Evolutionary conservation across 2,888 invertebrate genomes (phyloP), one percentile per base, ranked within the genome.

Genomic region (Hirtodrosophila trivittata): DNA sequence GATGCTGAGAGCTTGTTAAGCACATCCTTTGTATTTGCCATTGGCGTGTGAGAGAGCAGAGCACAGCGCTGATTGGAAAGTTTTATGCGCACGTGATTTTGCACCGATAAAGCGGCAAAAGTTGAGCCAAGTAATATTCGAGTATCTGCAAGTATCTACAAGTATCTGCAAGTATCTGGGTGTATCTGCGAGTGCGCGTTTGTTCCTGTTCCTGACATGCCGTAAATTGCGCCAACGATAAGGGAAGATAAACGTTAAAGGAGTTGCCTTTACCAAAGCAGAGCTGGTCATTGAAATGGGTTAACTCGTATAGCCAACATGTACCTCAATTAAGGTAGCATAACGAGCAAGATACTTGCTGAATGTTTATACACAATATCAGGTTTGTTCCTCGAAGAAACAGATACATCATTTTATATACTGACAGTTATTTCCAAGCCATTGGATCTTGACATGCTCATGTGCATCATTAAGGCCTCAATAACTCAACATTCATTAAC

Each of bases 81-180:
- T 84, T 81, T 81, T 81, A 77, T 84, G 81, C 77, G 84, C 84
- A 81, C 81, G 81, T 81, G 81, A 81, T 81, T 81, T 69, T 75
- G 52, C 68, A 70, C 52, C 66, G 74, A 80, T 78, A 77, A 76
- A 66, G 50, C 28, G 46, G 77, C 58, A 46, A 64, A 64, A 57
- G 66, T 60, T 50, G 43, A 51, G 43, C 47, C 39, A 54, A 55
- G 54, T 38, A 58, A 37, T 49, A 32, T 28, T 46, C 54, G 46
- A 57, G 49, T 47, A 62, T 43, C 41, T 59, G 39, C 39, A 28
- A 56, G 37, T 47, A 55, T 52, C 42, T 45, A 6, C 32, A 38
- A 52, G 47, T 60, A 49, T 54, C 43, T 30, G 41, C 35, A 39
- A 56, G 37, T 47, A 55, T 52, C 42, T 45, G 9, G 30, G 56